Conservation (phyloP, 2,888 invertebrate genomes). For the Listrodromus nycthemerus region DNA sequence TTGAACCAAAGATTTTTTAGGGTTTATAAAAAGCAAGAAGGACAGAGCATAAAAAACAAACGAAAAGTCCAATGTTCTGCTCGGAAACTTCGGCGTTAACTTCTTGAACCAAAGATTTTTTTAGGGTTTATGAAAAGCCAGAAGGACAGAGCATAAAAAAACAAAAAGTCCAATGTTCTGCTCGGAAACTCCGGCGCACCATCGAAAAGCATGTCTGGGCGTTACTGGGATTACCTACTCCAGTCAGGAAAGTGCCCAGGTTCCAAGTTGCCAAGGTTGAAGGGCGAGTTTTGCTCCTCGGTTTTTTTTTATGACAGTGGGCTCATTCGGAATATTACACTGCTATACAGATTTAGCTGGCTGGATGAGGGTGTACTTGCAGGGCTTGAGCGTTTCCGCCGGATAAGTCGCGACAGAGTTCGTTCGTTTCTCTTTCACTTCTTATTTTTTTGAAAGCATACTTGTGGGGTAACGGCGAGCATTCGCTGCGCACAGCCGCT, state of each 20-base stretch:
- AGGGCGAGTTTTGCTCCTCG: constrained; percentile 35
- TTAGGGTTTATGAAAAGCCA: not conserved
- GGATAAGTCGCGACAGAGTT: constrained; percentile 11
- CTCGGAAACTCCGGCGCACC: constrained; percentile 20
- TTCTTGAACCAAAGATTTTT: not conserved
- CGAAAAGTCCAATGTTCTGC: not conserved
- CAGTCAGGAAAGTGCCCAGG: not conserved
- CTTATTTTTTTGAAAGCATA: constrained; percentile 25
- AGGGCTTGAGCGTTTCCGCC: constrained; percentile 30
- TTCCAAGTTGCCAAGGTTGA: constrained; percentile 27
- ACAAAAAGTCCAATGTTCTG: not conserved
- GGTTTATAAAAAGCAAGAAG: not conserved
- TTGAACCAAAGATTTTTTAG: not conserved
- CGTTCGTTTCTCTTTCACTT: constrained; percentile 4
- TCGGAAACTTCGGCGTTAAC: constrained; percentile 15
- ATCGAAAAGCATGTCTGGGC: constrained; percentile 27
- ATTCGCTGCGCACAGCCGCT: not conserved
- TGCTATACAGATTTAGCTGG: constrained; percentile 20
- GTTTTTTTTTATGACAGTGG: constrained; percentile 48
- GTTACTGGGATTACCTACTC: constrained; percentile 43
- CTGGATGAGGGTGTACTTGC: constrained; percentile 32
- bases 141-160: not conserved
- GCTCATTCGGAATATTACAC: constrained; percentile 33
- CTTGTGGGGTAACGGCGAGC: not conserved
- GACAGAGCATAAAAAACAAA: not conserved